A percentile compares a stretch with the other conserved stretches of the same genome.
phyloP scores from a whole-genome alignment of 2,888 invertebrate genomes.

The Andrena haemorrhoa region DNA sequence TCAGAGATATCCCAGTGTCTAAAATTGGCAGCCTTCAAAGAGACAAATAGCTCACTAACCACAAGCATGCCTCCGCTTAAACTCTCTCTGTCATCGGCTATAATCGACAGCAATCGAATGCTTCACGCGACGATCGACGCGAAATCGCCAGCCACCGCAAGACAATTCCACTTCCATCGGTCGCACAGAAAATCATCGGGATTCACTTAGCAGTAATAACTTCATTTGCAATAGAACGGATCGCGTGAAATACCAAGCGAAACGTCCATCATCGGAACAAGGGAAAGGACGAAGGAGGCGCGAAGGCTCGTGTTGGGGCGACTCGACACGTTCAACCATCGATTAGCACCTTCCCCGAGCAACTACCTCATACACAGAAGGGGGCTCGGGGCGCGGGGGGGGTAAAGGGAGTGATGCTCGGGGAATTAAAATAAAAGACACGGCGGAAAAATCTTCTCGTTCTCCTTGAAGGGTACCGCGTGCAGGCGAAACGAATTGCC shows the following conservation, averaged over 20 bases:
- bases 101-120: neutral
- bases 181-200: neutral
- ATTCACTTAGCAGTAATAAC: constrained; percentile 11
- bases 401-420: neutral
- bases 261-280: constrained; percentile 26
- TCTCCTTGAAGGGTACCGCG: constrained; percentile 56
- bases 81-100: constrained; percentile 3
- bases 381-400: neutral
- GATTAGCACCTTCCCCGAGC: constrained; percentile 19
- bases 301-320: constrained; percentile 12
- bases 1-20: neutral
- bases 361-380: neutral
- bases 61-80: constrained; percentile 2
- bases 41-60: neutral
- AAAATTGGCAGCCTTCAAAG: neutral
- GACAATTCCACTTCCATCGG: constrained; percentile 10
- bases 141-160: neutral
- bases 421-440: constrained; percentile 35
- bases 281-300: neutral
- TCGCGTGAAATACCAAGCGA: constrained; percentile 28
- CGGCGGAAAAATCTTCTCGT: constrained; percentile 37
- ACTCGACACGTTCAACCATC: constrained; percentile 14
- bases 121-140: neutral
- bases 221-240: constrained; percentile 7
- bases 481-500: constrained; percentile 50